A percentile compares a stretch with the other conserved stretches of the same genome.
These are phyloP conservation scores for Choloepus hoffmanni DNA, from an alignment of 2,113 vertebrate species.

Conservation along the genomic window DNA sequence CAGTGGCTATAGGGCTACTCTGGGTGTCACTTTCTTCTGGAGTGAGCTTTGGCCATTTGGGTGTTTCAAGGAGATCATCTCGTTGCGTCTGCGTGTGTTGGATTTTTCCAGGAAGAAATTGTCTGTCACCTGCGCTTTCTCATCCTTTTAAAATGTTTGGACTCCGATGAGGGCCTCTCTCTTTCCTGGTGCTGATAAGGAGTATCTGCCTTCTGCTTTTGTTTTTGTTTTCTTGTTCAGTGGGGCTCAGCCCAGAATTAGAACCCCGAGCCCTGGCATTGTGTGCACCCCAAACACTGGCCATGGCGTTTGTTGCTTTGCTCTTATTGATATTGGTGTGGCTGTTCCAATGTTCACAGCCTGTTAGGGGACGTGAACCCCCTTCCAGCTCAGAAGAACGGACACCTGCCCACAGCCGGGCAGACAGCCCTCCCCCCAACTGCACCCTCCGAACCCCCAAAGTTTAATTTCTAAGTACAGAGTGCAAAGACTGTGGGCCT, in stretches of 20 bases:
- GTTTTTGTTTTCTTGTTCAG: not conserved
- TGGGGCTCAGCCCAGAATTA: not conserved
- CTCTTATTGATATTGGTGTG: not conserved
- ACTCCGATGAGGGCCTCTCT: not conserved
- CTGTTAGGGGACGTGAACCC: not conserved
- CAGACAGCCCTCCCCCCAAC: rapidly evolving
- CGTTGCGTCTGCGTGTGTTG: not conserved
- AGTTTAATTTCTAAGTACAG: not conserved
- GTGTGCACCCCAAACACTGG: not conserved
- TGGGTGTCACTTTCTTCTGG: not conserved
- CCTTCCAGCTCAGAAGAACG: rapidly evolving
- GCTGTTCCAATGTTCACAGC: not conserved
- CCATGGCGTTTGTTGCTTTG: not conserved
- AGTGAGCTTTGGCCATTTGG: not conserved
- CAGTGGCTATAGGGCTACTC: rapidly evolving
- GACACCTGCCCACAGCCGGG: not conserved
- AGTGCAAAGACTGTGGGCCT: not conserved
- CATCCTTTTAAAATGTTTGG: not conserved
- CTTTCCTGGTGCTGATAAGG: not conserved
- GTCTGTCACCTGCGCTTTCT: not conserved
- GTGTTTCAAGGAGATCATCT: not conserved
- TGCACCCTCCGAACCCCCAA: not conserved
- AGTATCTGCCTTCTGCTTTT: not conserved
- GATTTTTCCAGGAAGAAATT: not conserved
- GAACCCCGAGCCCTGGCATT: not conserved